Conservation (phyloP, 2,888 invertebrate species). For the Eupsilia transversa region DNA sequence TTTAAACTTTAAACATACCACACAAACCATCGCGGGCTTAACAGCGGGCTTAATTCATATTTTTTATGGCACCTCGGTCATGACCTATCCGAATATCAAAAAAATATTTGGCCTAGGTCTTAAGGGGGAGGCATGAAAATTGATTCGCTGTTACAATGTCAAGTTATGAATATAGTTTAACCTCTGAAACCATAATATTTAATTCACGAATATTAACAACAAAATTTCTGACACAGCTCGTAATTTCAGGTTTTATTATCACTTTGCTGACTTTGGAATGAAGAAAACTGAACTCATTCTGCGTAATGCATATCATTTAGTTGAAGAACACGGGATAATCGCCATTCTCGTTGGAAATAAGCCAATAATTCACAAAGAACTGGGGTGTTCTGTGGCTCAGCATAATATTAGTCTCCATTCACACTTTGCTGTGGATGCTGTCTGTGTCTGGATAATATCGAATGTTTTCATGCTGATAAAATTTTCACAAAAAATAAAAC, state of each 20-base stretch:
- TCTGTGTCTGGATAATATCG: too few relatives aligned
- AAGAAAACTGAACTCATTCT: slow-evolving; percentile 40
- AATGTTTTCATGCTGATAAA: background rate
- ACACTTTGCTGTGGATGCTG: slow-evolving; percentile 32
- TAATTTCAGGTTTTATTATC: slow-evolving; percentile 2
- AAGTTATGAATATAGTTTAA: too few relatives aligned
- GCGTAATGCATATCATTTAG: slow-evolving; percentile 52
- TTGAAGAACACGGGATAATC: slow-evolving; percentile 52
- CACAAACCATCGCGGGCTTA: too few relatives aligned
- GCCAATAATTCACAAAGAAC: slow-evolving; percentile 60
- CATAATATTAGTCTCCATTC: slow-evolving; percentile 55
- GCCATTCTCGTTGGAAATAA: slow-evolving; percentile 56
- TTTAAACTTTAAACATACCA: too few relatives aligned
- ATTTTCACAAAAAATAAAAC: background rate
- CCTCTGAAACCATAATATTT: background rate
- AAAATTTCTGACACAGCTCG: background rate
- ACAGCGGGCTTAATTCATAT: too few relatives aligned
- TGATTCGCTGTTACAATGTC: too few relatives aligned
- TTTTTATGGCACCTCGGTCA: too few relatives aligned
- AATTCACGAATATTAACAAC: background rate
- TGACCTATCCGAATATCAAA: too few relatives aligned
- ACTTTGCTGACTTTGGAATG: slow-evolving; percentile 18
- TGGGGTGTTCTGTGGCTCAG: slow-evolving; percentile 32
- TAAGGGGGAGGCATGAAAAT: too few relatives aligned
- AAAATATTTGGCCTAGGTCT: too few relatives aligned